Evolutionary conservation across 2,797 vertebrate species (phyloP), one percentile per base, ranked within the genome.

Genomic region (Epinephelus malabaricus): DNA sequence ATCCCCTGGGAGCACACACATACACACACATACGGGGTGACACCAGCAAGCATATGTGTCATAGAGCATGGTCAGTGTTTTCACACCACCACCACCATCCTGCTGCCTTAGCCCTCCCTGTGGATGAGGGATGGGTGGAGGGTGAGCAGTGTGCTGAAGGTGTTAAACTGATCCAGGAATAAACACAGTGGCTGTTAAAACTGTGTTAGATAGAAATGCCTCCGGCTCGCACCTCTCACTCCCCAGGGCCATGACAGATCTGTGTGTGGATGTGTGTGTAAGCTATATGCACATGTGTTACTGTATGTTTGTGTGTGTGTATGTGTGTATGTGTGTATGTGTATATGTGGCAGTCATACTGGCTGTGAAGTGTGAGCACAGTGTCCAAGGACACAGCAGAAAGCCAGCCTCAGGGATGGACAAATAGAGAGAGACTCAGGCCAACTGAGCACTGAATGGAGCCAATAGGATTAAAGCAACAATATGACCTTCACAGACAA

Each of bases 321-420:
- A 11, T 62, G n/a, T 62, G n/a, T 49, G 54, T 68, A 45, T 38
- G 9, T 38, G 19, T 59, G 46, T 51, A 53, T 19, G 18, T 69
- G 43, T 46, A 6, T 58, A 3, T 65, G 43, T 61, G 27, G 34
- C 59, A 25, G 65, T 77, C 25, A 45, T 23, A 4, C 66, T 76
- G 79, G 78, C 69, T 81, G 73, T 69, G 53, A 69, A 84, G 81
- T 70, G 78, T 82, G 86, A 90, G 74, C 78, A 65, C 55, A 76
- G 78, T 51, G 74, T 90, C 87, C 86, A 93, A 92, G 92, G 89
- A 88, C 91, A 86, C 63, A 85, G 73, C 72, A 86, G 73, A 86
- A 70, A 71, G 76, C 79, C 76, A 69, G 85, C 86, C 82, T 80
- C 46, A 17, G 83, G 82, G 86, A 85, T 59, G 65, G 73, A 75